Base-by-base conservation (phyloP, 2,113 vertebrate species). In the Eurypyga helias region DNA sequence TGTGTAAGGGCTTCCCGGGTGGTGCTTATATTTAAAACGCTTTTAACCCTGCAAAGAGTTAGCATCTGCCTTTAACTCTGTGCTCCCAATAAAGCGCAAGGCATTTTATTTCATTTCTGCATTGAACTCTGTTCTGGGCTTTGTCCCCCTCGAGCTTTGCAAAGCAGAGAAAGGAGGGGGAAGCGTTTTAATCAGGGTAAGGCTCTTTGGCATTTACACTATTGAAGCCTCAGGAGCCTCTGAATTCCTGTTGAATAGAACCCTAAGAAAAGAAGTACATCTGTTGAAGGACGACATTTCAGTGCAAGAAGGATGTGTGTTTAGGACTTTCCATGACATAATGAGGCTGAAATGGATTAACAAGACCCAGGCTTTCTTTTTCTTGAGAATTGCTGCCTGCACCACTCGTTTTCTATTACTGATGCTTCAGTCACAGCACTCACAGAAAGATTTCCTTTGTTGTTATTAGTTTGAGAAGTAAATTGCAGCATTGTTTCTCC, bases 251-350 rank as follows among this genome's bases (percentile, higher is more conserved):
- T 78, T 98, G 96, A 98, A 97, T 95, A 96, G 94, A 92, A 64
- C 93, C 92, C 96, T 97, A 95, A 97, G 96, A 97, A 97, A 98
- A 96, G 86, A 91, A 96, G 93, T 92, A 80, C 90, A 95, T 95
- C 70, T 64, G 15, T 94, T 97, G 92, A 96, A 96, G 94, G 90
- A 95, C 14, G 25, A 55, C 51, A 87, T 73, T 94, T 76, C 94
- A 95, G 95, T 96, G 94, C 93, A 96, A 94, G 92, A 96, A 95
- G 67, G 81, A 87, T 58, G 64, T 96, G 78, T 92, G 84, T 97
- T 97, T 96, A 96, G 96, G 83, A 95, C 90, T 98, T 97, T 97
- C 96, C 92, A 90, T 97, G 97, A 93, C 96, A 97, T 98, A 97
- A 97, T 96, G 77, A 83, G 71, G 61, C 96, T 93, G 92, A 94